Conservation (phyloP, 1,140 invertebrate genomes). For the Oedothorax gibbosus region DNA sequence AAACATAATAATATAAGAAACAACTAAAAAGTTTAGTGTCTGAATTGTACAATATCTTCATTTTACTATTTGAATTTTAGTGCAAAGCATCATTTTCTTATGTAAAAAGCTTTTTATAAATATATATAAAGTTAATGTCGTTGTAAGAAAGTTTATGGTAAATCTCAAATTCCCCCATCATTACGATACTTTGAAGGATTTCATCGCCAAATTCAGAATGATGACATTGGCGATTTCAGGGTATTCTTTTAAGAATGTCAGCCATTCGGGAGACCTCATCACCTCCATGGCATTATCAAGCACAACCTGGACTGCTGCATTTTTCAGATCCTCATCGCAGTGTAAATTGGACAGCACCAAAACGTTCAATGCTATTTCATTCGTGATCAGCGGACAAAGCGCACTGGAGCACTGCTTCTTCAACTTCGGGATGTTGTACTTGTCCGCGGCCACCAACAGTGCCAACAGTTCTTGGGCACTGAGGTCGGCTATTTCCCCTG, state of each 20-base stretch:
- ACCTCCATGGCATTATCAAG: constrained; percentile 34
- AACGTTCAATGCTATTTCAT: constrained; percentile 19
- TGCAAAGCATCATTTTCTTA: no score
- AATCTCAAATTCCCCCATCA: not conserved
- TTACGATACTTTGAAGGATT: not conserved
- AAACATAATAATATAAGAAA: no score
- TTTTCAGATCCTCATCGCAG: constrained; percentile 31
- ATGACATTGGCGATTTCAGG: constrained; percentile 37
- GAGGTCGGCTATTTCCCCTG: constrained; percentile 17
- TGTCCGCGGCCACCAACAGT: constrained; percentile 38
- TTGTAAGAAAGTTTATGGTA: no score
- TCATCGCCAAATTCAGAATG: constrained; percentile 27
- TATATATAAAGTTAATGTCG: no score
- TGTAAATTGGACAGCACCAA: constrained; percentile 11
- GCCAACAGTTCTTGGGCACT: not conserved
- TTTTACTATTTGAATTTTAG: no score
- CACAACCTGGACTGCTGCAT: constrained; percentile 19
- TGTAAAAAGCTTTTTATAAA: no score
- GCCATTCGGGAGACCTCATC: constrained; percentile 43
- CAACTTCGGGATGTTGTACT: constrained; percentile 33
- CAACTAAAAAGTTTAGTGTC: no score
- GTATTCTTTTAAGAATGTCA: constrained; percentile 35
- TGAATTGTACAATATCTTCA: no score
- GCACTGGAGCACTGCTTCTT: constrained; percentile 29
- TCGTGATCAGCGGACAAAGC: constrained; percentile 11